A percentile compares a stretch with the other conserved stretches of the same genome.
Evolutionary conservation across 2,888 invertebrate genomes (phyloP).

Genomic region (Ephialtes manifestator): DNA sequence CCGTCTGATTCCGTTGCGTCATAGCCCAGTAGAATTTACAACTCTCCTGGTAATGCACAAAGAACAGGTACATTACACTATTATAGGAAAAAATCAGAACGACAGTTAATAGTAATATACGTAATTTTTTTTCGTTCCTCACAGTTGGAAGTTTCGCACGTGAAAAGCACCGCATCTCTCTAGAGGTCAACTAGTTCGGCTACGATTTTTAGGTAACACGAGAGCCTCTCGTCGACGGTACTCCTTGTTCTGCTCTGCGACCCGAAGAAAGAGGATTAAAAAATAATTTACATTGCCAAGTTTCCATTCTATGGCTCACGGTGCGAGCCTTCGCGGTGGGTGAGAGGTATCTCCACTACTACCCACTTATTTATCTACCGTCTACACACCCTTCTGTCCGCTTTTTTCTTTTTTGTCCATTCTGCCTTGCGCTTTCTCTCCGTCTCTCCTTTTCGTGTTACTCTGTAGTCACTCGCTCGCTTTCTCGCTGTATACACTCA

Average conservation of each 20-base stretch:
- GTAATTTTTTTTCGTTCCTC: no score
- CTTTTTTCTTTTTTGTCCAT: conserved; percentile 51
- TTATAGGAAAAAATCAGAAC: no score
- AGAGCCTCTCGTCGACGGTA: conserved; percentile 49
- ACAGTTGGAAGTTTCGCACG: conserved; percentile 35
- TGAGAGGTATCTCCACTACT: conserved; percentile 57
- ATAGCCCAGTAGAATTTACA: no score
- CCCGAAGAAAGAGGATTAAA: conserved; percentile 78
- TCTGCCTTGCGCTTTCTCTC: conserved; percentile 1
- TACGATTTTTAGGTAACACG: conserved; percentile 56
- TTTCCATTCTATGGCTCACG: conserved; percentile 73
- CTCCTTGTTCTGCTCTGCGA: conserved; percentile 45
- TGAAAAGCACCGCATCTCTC: conserved; percentile 47
- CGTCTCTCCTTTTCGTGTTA: conserved; percentile 52
- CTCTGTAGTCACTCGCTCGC: conserved; percentile 60
- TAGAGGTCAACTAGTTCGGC: conserved; percentile 46
- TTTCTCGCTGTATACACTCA: conserved; percentile 59
- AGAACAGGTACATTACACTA: no score
- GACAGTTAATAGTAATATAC: no score
- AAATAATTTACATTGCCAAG: conserved; percentile 81
- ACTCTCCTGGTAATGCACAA: no score
- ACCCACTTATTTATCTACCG: conserved; percentile 47
- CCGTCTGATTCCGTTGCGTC: no score
- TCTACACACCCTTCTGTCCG: conserved; percentile 36
- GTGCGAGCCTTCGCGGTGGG: conserved; percentile 42